phyloP scores from a whole-genome alignment of 1,140 invertebrate species.

The Drosophila ohnishii region DNA sequence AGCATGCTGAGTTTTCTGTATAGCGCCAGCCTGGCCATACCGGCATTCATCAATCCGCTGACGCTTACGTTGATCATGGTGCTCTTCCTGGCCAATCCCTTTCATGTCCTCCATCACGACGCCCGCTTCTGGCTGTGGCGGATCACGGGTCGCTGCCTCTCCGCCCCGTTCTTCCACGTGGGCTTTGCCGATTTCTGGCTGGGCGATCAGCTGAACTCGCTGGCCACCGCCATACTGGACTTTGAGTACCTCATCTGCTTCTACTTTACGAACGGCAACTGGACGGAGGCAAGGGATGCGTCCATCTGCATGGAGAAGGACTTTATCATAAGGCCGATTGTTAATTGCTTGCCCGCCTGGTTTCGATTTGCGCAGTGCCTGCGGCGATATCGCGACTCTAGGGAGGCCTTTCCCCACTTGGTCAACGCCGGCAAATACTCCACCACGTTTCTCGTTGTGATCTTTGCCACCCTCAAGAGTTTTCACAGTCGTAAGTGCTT shows the following conservation, averaged over 20 bases:
- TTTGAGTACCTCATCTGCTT: constrained; percentile 96
- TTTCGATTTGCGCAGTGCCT: constrained; percentile 99
- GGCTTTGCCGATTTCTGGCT: constrained; percentile 99
- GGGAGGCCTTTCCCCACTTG: constrained; percentile 96
- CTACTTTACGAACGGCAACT: constrained; percentile 89
- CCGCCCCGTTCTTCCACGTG: constrained; percentile 97
- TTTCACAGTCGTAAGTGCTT: constrained; percentile 86
- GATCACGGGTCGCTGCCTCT: constrained; percentile 91
- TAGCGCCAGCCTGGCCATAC: constrained; percentile 93
- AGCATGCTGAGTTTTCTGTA: constrained; percentile 92
- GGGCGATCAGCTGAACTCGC: constrained; percentile 98
- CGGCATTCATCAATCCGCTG: constrained; percentile 95
- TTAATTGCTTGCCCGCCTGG: constrained; percentile 97
- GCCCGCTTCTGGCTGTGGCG: constrained; percentile 93
- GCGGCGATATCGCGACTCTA: constrained; percentile 94
- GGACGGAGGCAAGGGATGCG: constrained; percentile 86
- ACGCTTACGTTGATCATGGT: constrained; percentile 94
- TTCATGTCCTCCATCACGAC: constrained; percentile 95
- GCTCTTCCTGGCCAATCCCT: constrained; percentile 95
- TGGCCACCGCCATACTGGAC: constrained; percentile 95
- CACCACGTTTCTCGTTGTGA: constrained; percentile 97
- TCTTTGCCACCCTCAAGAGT: constrained; percentile 91
- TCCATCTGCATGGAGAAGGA: constrained; percentile 87
- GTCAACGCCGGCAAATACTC: constrained; percentile 99
- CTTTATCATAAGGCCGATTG: constrained; percentile 88